These are phyloP conservation scores for Pseudocheirus occidentalis DNA, from an alignment of 2,797 vertebrate genomes.

Conservation along the genomic window DNA sequence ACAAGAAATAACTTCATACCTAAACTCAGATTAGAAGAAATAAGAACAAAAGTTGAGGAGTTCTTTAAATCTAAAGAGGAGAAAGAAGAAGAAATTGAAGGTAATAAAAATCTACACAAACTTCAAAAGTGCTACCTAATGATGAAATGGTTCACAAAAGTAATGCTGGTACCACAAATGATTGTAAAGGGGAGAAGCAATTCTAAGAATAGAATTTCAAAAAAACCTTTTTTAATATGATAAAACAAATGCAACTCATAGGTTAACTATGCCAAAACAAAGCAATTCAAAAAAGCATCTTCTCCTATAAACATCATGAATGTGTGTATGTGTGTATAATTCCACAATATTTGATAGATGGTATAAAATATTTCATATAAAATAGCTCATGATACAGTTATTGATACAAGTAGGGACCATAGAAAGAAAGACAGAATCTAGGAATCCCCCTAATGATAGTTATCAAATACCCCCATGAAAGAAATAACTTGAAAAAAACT, in stretches of 20 bases:
- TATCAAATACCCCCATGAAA: neutral
- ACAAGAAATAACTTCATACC: neutral
- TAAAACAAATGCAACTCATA: neutral
- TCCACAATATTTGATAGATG: neutral
- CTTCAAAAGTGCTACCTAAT: neutral
- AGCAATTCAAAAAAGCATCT: neutral
- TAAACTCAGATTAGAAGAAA: neutral
- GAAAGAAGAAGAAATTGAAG: neutral
- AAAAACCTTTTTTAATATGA: neutral
- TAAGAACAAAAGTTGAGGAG: neutral
- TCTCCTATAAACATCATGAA: neutral
- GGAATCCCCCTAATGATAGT: neutral
- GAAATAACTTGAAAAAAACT: neutral
- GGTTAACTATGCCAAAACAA: neutral
- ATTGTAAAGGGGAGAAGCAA: conserved; percentile 2
- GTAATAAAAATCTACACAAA: neutral
- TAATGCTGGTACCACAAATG: neutral
- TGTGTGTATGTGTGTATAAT: neutral
- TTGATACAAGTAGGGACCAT: neutral
- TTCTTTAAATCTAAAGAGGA: neutral
- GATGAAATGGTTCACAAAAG: neutral
- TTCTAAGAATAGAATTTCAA: conserved; percentile 2
- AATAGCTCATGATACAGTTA: neutral
- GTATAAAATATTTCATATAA: neutral
- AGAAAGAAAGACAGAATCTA: neutral